Conservation (phyloP, 2,797 vertebrate genomes). For the Orientallactaga sibirica region DNA sequence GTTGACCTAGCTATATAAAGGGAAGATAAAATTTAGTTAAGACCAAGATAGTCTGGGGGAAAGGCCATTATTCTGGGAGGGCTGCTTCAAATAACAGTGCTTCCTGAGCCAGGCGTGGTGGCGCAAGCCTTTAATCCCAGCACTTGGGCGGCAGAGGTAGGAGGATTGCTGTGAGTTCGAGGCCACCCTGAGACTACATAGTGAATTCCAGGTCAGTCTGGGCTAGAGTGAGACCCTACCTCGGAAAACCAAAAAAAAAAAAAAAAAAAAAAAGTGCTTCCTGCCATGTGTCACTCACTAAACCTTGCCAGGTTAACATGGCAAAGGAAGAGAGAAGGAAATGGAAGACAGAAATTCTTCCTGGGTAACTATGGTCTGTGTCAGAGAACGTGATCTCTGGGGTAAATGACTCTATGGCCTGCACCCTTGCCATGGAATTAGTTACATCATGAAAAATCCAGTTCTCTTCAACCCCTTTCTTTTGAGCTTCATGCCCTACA, state of each 20-base stretch:
- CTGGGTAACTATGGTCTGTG: not conserved
- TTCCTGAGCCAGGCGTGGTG: slow-evolving; percentile 21
- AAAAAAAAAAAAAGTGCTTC: slow-evolving; percentile 60
- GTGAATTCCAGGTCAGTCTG: too few relatives aligned
- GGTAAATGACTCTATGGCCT: too few relatives aligned
- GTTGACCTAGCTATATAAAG: slow-evolving; percentile 35
- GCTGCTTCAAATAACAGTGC: slow-evolving; percentile 64
- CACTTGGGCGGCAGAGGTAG: too few relatives aligned
- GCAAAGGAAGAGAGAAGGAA: not conserved
- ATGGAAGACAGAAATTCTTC: not conserved
- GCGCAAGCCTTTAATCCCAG: too few relatives aligned
- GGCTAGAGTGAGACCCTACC: too few relatives aligned
- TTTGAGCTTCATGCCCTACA: not conserved
- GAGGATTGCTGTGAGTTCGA: too few relatives aligned
- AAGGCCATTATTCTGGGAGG: slow-evolving; percentile 39
- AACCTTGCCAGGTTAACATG: slow-evolving; percentile 34
- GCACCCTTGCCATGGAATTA: not conserved
- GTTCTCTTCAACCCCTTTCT: not conserved
- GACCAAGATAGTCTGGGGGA: slow-evolving; percentile 30
- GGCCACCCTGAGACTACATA: too few relatives aligned
- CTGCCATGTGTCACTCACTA: slow-evolving; percentile 58
- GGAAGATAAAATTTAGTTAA: slow-evolving; percentile 42
- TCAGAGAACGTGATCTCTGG: not conserved
- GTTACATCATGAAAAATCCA: not conserved
- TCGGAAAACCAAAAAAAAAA: too few relatives aligned